A percentile compares a stretch with the other conserved stretches of the same genome.
Conservation (phyloP, 2,113 vertebrate species). For the Trichomycterus rosablanca region DNA sequence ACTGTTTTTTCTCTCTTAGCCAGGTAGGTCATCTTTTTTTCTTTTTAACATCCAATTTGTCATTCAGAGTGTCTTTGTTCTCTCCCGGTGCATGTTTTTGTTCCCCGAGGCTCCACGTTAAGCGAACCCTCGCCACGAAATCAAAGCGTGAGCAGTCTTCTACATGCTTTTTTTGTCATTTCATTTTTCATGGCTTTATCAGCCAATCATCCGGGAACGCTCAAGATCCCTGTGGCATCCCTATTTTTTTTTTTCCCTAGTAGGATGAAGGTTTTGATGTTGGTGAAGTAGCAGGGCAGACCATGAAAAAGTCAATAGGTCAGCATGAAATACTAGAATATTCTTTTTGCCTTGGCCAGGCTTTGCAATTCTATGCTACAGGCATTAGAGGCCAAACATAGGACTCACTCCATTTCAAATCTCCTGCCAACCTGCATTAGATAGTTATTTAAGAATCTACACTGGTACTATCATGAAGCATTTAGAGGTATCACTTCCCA, state of each 20-base stretch:
- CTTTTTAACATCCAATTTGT: too few relatives aligned
- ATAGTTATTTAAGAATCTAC: too few relatives aligned
- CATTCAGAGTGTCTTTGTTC: slow-evolving; percentile 2
- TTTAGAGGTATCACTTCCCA: too few relatives aligned
- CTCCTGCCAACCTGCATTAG: too few relatives aligned
- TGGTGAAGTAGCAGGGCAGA: slow-evolving; percentile 18
- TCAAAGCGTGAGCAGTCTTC: slow-evolving; percentile 32
- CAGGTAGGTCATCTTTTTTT: neutral
- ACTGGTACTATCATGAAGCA: too few relatives aligned
- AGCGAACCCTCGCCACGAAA: slow-evolving; percentile 3
- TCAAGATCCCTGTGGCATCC: neutral
- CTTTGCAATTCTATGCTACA: slow-evolving; percentile 4
- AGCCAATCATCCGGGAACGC: too few relatives aligned
- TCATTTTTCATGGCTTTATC: too few relatives aligned
- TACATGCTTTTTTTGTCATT: slow-evolving; percentile 15
- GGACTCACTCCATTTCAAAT: too few relatives aligned
- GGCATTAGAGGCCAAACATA: neutral
- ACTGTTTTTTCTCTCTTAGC: neutral
- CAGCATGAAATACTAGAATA: slow-evolving; percentile 21
- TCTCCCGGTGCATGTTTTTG: slow-evolving; percentile 7
- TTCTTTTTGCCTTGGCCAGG: slow-evolving; percentile 1
- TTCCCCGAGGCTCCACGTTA: slow-evolving; percentile 29
- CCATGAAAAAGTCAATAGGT: slow-evolving; percentile 31
- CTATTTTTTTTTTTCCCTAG: too few relatives aligned
- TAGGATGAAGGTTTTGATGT: slow-evolving; percentile 23